Conservation (phyloP, 2,113 vertebrate species). For the cat (Felis catus) region F.catus_Fca126_mat1.0 CM031411.1:83020001-83020500, state of each 20-base stretch:
- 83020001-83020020: no score
- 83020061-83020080: no score
- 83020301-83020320: not conserved
- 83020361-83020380: not conserved
- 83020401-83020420: not conserved
- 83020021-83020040: no score
- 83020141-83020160: not conserved
- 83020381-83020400: not conserved
- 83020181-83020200: not conserved
- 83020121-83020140: not conserved
- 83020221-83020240: not conserved
- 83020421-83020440: not conserved
- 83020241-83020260: not conserved
- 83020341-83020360: not conserved
- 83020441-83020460: not conserved
- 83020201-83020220: not conserved
- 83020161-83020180: not conserved
- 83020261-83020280: not conserved
- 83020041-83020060: no score
- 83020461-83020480: not conserved
- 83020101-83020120: no score
- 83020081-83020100: no score
- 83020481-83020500: not conserved
- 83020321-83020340: not conserved
- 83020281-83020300: slow-evolving; percentile 17